Base-by-base conservation (phyloP, 2,888 invertebrate species). In the Xanthia icteritia region DNA sequence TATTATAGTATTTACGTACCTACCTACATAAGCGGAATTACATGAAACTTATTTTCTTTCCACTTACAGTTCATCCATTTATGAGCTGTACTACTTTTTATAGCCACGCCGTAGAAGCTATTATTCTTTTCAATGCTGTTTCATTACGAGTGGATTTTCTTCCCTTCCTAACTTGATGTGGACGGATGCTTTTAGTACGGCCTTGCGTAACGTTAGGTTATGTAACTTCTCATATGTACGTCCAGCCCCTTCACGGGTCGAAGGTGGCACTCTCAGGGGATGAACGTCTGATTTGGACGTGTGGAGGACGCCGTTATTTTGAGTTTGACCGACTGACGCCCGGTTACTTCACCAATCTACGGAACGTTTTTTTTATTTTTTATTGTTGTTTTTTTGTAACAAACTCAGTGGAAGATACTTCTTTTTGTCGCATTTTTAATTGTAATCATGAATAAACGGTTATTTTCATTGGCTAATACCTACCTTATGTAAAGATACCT, bases 161-260 rank as follows among this genome's bases (percentile, higher is more conserved):
- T 27, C 8, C 23, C 3, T 54, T 39, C 1, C 9, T n/a, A 36
- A 36, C 48, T 65, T 56, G 36, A 31, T 39, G 68, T 64, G 65
- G 48, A 45, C 31, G 58, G 66, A 84, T 74, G 84, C 82, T 82
- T 82, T 84, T 66, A 79, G 80, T 42, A 5, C 65, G 31, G 31
- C 5, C 58, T 36, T 13, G 27, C 8, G 56, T 66, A 70, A 56
- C 48, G 36, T 48, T 51, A 8, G 27, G 79, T 68, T 65, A 66
- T 13, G 54, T 84, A 79, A 83, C 73, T 79, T 60, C 74, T 69
- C 27, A 58, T 78, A 78, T 45, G 51, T 83, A 78, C 45, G 61
- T 20, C 36, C 45, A 31, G 65, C 45, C 74, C 79, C 61, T 82
- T 83, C 39, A 23, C 15, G 64, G 64, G 39, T 45, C 56, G 42